A percentile compares a stretch with the other conserved stretches of the same genome.
Conservation (phyloP, 2,797 vertebrate genomes). For the Simalia tracyae region DNA sequence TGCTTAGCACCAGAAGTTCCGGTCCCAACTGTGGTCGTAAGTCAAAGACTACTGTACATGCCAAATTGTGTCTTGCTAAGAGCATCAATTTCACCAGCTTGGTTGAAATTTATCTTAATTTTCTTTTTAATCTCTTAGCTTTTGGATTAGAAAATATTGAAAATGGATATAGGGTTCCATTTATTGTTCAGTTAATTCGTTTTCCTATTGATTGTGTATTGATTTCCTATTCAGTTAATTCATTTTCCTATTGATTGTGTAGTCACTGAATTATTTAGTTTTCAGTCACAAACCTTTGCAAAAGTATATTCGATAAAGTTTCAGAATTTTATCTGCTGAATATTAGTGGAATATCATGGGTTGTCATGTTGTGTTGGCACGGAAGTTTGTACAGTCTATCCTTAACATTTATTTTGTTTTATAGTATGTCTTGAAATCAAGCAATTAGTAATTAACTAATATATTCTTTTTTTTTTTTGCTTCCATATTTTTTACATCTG, state of each 20-base stretch:
- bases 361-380: neutral
- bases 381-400: neutral
- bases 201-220: neutral
- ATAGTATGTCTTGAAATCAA: constrained; percentile 2
- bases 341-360: neutral
- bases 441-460: constrained; percentile 10
- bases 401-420: constrained; percentile 10
- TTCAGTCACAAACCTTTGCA: neutral
- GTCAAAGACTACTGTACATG: neutral
- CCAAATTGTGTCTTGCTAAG: neutral
- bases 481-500: neutral
- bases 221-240: neutral
- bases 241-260: neutral
- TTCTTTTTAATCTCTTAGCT: neutral
- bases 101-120: neutral
- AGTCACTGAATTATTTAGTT: neutral
- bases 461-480: neutral
- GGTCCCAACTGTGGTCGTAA: too few species aligned
- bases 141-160: neutral
- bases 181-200: neutral
- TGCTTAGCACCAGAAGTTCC: too few species aligned
- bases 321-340: neutral
- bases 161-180: neutral
- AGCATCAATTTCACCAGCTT: neutral
- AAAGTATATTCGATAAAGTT: neutral